These are phyloP conservation scores for Caenorhabditis drosophilae DNA, from an alignment of 2,888 invertebrate genomes.

Conservation along the genomic window DNA sequence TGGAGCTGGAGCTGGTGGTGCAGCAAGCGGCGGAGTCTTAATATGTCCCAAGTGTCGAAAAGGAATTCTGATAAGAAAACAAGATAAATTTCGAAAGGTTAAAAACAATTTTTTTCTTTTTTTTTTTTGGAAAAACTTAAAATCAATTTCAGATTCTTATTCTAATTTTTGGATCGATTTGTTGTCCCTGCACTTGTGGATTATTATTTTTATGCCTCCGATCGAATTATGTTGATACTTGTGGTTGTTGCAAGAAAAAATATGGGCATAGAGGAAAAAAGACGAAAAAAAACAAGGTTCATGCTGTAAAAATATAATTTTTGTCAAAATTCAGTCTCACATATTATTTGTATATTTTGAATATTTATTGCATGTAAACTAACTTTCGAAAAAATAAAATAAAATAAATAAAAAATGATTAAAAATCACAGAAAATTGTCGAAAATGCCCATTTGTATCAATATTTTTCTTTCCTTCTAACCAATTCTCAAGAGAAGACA, in stretches of 20 bases:
- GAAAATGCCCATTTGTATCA: too few relatives aligned
- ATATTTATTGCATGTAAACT: too few relatives aligned
- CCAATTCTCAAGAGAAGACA: too few relatives aligned
- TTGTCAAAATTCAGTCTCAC: too few relatives aligned
- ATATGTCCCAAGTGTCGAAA: slow-evolving; percentile 34
- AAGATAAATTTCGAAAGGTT: slow-evolving; percentile 20
- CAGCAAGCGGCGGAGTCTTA: not conserved
- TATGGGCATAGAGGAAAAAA: slow-evolving; percentile 34
- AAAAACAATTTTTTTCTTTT: not conserved
- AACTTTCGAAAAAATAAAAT: too few relatives aligned
- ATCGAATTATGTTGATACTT: slow-evolving; percentile 24
- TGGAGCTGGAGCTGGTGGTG: not conserved
- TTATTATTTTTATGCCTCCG: slow-evolving; percentile 17
- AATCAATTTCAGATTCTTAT: slow-evolving; percentile 12
- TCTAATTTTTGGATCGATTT: slow-evolving; percentile 11
- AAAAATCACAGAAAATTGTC: too few relatives aligned
- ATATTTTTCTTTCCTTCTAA: too few relatives aligned
- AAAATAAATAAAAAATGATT: too few relatives aligned
- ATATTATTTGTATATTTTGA: too few relatives aligned
- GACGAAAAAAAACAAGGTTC: slow-evolving; percentile 20
- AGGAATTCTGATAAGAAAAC: slow-evolving; percentile 26
- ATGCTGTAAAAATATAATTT: slow-evolving; percentile 7
- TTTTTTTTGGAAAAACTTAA: not conserved
- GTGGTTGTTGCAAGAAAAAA: slow-evolving; percentile 21
- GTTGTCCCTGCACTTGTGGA: slow-evolving; percentile 24